Evolutionary conservation across 2,113 vertebrate genomes (phyloP), one percentile per base, ranked within the genome.

Genomic region (Alligator sinensis): DNA sequence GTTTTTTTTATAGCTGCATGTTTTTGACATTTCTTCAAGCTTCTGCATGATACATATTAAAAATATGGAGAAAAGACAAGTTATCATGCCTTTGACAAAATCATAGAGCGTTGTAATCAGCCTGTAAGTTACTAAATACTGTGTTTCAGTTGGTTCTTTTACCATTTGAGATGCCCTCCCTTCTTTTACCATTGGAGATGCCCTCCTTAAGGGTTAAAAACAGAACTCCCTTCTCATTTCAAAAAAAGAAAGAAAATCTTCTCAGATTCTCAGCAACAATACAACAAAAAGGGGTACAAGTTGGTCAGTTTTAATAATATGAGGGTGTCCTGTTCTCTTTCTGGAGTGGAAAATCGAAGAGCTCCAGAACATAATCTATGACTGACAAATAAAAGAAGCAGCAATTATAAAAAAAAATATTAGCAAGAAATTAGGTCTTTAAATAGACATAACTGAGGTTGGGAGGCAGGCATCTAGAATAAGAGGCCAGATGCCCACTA

Each of bases 311-410:
- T 89, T 4, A 82, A 61, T 74, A 70, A 75, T 63, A 80, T 93
- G 89, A 89, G 28, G 84, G 74, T 97, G 57, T 61, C 22, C 57
- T 94, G 84, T 90, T 96, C 89, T 89, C 90, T 96, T 94, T 64
- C 47, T 84, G 80, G 38, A 85, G 82, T 91, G 94, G 74, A 86
- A 91, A 63, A 91, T 97, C 88, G 92, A 92, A 95, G 86, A 84
- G 87, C 54, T 92, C 30, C 68, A 79, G 75, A 90, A 59, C 21
- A 88, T 82, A 79, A 12, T 17, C 80, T 85, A 22, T 25, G 91
- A 21, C 64, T 66, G 75, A 58, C 62, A 89, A 77, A 74, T 74
- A 74, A 14, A 74, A 25, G 34, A 66, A 83, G 24, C 24, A 6
- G 30, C 9, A n/a, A 34, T 61, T 70, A 84, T 92, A 72, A 88